Conservation (phyloP, 2,113 vertebrate genomes). For the Cairina moschata region DNA sequence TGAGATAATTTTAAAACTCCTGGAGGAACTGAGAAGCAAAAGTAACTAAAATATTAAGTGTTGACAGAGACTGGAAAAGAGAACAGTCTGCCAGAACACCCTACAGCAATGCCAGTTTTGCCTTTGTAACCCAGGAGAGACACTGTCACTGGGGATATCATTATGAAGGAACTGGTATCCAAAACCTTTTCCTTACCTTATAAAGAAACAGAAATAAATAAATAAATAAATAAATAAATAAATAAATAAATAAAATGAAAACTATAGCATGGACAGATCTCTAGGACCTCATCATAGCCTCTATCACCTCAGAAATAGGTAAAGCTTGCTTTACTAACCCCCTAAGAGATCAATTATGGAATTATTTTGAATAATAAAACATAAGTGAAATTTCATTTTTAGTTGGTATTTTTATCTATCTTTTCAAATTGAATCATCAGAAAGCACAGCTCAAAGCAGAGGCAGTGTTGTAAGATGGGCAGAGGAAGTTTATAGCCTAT, state of each 20-base stretch:
- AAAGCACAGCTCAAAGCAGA: background rate
- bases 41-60: background rate
- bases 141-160: background rate
- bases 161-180: background rate
- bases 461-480: background rate
- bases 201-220: background rate
- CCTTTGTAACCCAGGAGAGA: slow-evolving; percentile 8
- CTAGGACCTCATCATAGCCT: background rate
- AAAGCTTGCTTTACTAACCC: background rate
- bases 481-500: background rate
- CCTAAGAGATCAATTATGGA: slow-evolving; percentile 47
- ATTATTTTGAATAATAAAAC: background rate
- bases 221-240: too few relatives aligned
- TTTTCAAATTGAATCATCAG: background rate
- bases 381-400: background rate
- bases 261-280: background rate
- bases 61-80: background rate
- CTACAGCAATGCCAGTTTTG: background rate
- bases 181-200: background rate
- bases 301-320: background rate
- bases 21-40: background rate
- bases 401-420: background rate
- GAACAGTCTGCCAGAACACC: background rate
- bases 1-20: background rate
- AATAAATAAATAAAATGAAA: too few relatives aligned